Base-by-base conservation (phyloP, 2,113 vertebrate genomes). In the Plectropomus leopardus region DNA sequence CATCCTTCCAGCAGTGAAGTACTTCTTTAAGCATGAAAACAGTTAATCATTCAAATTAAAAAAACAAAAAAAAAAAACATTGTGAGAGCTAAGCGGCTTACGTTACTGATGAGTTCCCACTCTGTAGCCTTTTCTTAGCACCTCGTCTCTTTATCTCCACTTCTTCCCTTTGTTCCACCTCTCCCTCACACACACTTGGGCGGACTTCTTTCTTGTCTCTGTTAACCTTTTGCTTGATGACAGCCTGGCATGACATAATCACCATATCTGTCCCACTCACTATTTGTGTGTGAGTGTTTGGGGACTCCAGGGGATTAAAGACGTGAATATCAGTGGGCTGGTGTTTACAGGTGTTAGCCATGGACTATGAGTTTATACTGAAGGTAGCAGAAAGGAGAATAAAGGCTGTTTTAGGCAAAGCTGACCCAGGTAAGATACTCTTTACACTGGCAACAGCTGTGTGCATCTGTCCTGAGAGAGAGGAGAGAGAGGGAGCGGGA, bases 331-430 rank as follows among this genome's bases (percentile, higher is more conserved):
- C 53, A n/a, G 11, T 36, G 34, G 8, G 15, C 13, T 34, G 8
- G 32, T 61, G 54, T 79, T 36, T 50, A 14, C 76, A 80, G 40
- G 40, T 47, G 68, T 32, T 44, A n/a, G 32, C 1, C 17, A 93
- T 93, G 92, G 92, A 93, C 71, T 89, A 92, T 74, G 92, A 93
- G 24, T 84, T 88, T 47, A 80, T 93, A 36, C 48, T 93, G 65
- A 85, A 50, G 23, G 79, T 91, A 70, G 92, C 92, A 4, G 92
- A 93, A 68, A 86, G 64, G 61, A 88, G 86, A 76, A 50, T 93
- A 65, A 89, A 86, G 40, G 58, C 73, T n/a, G 89, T 86, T 86
- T 47, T 92, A 74, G 89, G 91, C 10, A 78, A 34, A 90, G 24
- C 17, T 34, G 87, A 86, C 19, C 2, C 80, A 85, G 92, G 92